phyloP scores from a whole-genome alignment of 2,797 vertebrate species.

The Syngnathus acus region DNA sequence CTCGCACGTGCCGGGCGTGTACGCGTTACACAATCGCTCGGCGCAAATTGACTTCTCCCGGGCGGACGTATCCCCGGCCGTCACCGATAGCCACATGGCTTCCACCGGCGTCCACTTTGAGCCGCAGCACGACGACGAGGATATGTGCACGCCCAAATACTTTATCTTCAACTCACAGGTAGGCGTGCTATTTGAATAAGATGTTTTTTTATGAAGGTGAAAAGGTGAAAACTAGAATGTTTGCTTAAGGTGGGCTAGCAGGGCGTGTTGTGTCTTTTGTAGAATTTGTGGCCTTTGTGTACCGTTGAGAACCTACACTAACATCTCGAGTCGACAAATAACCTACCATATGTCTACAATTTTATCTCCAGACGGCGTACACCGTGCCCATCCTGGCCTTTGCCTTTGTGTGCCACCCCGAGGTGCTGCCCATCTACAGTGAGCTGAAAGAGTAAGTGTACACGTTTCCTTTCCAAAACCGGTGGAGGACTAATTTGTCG shows the following conservation, averaged over 20 bases:
- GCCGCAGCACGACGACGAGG: conserved; percentile 62
- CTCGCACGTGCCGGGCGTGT: conserved; percentile 61
- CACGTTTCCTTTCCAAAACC: background rate
- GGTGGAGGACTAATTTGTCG: background rate
- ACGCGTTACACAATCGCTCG: conserved; percentile 65
- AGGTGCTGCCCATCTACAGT: conserved; percentile 97
- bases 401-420: conserved; percentile 96
- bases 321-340: background rate
- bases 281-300: conserved; percentile 3
- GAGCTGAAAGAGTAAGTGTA: conserved; percentile 92
- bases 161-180: conserved; percentile 96
- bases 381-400: conserved; percentile 94
- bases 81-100: conserved; percentile 45
- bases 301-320: background rate
- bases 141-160: conserved; percentile 87
- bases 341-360: background rate
- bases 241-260: background rate
- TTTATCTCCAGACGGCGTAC: conserved; percentile 81
- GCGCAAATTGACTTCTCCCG: conserved; percentile 72
- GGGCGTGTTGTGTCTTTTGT: background rate
- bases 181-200: conserved; percentile 1
- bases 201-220: background rate
- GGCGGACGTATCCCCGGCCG: conserved; percentile 47
- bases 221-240: background rate
- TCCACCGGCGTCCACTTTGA: conserved; percentile 66